Evolutionary conservation across 1,140 invertebrate species (phyloP).

Genomic region (Euschistus heros): DNA sequence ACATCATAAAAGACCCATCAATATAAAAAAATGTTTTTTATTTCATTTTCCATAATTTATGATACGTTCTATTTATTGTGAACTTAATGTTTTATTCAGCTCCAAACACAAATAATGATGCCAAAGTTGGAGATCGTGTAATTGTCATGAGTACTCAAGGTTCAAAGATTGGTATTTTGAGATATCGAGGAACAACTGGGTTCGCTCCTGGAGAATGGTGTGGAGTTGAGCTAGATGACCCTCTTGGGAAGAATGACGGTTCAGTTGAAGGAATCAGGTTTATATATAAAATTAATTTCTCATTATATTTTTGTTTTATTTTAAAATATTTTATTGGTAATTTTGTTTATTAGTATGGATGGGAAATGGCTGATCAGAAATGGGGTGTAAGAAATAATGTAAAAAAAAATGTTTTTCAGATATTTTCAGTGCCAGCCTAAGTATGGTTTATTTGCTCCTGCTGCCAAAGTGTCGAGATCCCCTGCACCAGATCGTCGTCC

Average conservation of each 20-base stretch:
- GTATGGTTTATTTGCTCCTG: slow-evolving; percentile 85
- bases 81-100: neutral
- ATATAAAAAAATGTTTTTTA: no score
- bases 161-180: slow-evolving; percentile 76
- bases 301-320: neutral
- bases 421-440: slow-evolving; percentile 88
- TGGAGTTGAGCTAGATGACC: slow-evolving; percentile 88
- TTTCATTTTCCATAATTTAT: no score
- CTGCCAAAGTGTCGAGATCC: slow-evolving; percentile 73
- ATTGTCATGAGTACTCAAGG: slow-evolving; percentile 74
- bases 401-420: slow-evolving; percentile 40
- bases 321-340: neutral
- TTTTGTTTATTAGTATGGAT: no score
- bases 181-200: slow-evolving; percentile 73
- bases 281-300: neutral
- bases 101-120: slow-evolving; percentile 35
- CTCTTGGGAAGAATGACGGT: slow-evolving; percentile 91
- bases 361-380: neutral
- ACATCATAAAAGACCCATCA: no score
- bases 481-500: slow-evolving; percentile 53
- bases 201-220: slow-evolving; percentile 90
- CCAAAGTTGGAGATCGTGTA: slow-evolving; percentile 80
- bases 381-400: neutral
- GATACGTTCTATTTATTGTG: no score
- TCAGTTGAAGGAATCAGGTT: slow-evolving; percentile 76